Conservation (phyloP, 2,113 vertebrate species). For the Platichthys flesus region DNA sequence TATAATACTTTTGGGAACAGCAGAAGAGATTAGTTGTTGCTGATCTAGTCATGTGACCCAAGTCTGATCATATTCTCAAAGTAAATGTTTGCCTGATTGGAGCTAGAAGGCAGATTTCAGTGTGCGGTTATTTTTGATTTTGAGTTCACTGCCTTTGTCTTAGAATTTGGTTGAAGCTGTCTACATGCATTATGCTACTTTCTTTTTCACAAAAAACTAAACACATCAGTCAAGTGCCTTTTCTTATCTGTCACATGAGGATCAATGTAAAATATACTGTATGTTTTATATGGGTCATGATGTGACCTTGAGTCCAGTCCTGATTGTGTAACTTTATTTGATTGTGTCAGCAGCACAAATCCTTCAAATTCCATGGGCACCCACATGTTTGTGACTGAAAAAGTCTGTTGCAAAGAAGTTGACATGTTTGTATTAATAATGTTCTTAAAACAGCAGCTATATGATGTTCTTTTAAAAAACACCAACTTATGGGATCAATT, state of each 20-base stretch:
- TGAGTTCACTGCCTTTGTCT: too few relatives aligned
- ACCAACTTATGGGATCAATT: background rate
- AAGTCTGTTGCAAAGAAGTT: background rate
- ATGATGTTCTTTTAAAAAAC: background rate
- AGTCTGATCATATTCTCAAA: too few relatives aligned
- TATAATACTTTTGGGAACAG: too few relatives aligned
- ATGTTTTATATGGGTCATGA: background rate
- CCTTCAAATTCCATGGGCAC: background rate
- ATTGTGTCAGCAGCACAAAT: slow-evolving; percentile 7
- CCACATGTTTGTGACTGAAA: background rate
- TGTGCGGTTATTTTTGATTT: too few relatives aligned
- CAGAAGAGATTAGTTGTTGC: too few relatives aligned
- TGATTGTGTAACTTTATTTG: slow-evolving; percentile 25
- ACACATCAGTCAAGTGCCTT: too few relatives aligned
- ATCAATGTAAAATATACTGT: too few relatives aligned
- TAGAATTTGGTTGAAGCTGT: background rate
- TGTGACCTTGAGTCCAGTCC: slow-evolving; percentile 20
- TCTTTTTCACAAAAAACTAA: background rate
- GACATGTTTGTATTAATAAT: background rate
- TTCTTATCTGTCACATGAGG: too few relatives aligned
- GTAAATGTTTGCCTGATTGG: too few relatives aligned
- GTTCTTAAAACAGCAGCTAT: background rate
- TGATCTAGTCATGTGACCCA: too few relatives aligned
- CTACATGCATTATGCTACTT: background rate
- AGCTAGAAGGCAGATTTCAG: too few relatives aligned